Percentiles rank a stretch among this genome's conserved stretches.
Evolutionary conservation across 2,888 invertebrate genomes (phyloP).

Genomic region (Meloe dianella): DNA sequence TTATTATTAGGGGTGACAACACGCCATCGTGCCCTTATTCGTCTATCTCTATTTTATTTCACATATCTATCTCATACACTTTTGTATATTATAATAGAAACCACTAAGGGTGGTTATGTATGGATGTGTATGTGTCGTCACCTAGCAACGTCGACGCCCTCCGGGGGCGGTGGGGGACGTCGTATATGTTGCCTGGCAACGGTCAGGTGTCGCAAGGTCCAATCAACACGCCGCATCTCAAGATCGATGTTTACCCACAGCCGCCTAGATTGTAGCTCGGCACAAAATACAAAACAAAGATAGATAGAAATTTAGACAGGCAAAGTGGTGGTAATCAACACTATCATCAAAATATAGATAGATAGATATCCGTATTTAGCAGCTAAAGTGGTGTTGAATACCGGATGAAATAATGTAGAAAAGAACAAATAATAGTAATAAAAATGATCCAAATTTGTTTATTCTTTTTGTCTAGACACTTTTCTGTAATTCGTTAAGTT

Average conservation of each 20-base stretch:
- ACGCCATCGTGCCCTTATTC: constrained; percentile 1
- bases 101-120: constrained; percentile 24
- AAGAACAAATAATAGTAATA: too few relatives aligned
- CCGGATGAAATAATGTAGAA: too few relatives aligned
- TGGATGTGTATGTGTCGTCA: constrained; percentile 29
- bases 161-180: constrained; percentile 32
- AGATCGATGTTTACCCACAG: constrained; percentile 59
- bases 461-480: too few relatives aligned
- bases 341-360: too few relatives aligned
- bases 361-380: too few relatives aligned
- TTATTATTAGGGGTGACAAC: constrained; percentile 19
- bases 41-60: neutral
- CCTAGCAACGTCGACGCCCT: constrained; percentile 48
- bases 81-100: neutral
- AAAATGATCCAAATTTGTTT: too few relatives aligned
- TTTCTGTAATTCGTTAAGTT: too few relatives aligned
- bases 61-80: neutral
- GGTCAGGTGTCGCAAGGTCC: constrained; percentile 60
- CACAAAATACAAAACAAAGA: constrained; percentile 8
- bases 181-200: constrained; percentile 55
- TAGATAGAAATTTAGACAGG: too few relatives aligned
- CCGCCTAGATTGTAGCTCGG: constrained; percentile 5
- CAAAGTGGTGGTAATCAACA: too few relatives aligned
- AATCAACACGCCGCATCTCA: constrained; percentile 60
- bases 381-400: too few relatives aligned